A percentile compares a stretch with the other conserved stretches of the same genome.
These are phyloP conservation scores for Agriopis leucophaearia DNA, from an alignment of 2,888 invertebrate genomes.

Conservation along the genomic window DNA sequence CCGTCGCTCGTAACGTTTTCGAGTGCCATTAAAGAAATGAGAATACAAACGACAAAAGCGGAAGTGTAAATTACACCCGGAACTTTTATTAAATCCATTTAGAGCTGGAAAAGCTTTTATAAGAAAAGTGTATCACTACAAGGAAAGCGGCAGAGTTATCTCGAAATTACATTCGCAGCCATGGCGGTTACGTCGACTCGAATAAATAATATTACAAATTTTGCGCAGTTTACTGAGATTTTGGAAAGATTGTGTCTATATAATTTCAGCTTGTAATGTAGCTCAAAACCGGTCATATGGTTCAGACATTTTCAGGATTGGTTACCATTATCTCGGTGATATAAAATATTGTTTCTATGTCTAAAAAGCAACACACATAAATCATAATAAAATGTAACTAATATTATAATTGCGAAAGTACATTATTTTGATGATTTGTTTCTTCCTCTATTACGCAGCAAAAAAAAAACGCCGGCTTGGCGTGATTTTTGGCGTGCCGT, in stretches of 20 bases:
- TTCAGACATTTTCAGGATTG: not conserved
- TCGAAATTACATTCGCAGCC: conserved; percentile 13
- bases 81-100: conserved; percentile 23
- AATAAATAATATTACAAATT: conserved; percentile 14
- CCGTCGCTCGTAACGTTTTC: not conserved
- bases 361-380: too few species aligned
- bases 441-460: too few species aligned
- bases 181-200: conserved; percentile 5
- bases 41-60: conserved; percentile 15
- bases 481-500: too few species aligned
- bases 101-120: conserved; percentile 18
- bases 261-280: conserved; percentile 1
- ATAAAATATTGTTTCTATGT: too few species aligned
- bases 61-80: conserved; percentile 16
- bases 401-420: too few species aligned
- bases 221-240: conserved; percentile 13
- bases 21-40: conserved; percentile 12
- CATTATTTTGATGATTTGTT: too few species aligned
- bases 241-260: conserved; percentile 8
- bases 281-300: not conserved
- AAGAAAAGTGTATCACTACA: conserved; percentile 19
- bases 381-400: too few species aligned
- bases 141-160: conserved; percentile 19
- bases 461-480: too few species aligned
- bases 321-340: not conserved